A percentile compares a stretch with the other conserved stretches of the same genome.
These are phyloP conservation scores for Budorcas taxicolor DNA, from an alignment of 2,113 vertebrate species.

Conservation along the genomic window DNA sequence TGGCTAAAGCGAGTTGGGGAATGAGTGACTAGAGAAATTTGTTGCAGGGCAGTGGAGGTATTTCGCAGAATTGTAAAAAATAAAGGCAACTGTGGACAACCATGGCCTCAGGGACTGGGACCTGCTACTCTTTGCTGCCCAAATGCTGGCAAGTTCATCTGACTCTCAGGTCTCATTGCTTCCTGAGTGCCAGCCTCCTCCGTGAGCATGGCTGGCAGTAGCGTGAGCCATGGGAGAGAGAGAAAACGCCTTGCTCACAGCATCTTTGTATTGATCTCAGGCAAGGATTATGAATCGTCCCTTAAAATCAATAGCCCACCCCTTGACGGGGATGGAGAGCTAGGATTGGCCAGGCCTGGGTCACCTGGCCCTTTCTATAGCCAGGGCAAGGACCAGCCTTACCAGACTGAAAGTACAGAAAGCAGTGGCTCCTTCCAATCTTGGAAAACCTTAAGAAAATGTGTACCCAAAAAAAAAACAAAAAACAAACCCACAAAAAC, in stretches of 20 bases:
- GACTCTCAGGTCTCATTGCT: neutral
- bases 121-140: neutral
- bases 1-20: neutral
- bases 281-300: no score
- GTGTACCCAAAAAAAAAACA: rapidly evolving
- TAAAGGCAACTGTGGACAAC: neutral
- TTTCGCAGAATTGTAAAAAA: neutral
- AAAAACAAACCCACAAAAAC: neutral
- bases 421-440: neutral
- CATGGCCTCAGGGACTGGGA: rapidly evolving
- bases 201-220: no score
- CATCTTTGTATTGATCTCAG: neutral
- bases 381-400: neutral
- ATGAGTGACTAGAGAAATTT: neutral
- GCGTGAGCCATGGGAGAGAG: neutral
- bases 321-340: neutral
- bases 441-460: neutral
- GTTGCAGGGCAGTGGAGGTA: neutral
- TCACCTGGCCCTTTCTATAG: neutral
- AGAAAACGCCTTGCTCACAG: neutral
- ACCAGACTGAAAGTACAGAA: neutral
- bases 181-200: neutral
- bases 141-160: neutral
- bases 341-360: neutral
- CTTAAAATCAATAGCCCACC: neutral